Conservation (phyloP, 1,140 invertebrate species). For the Vanessa atalanta region DNA sequence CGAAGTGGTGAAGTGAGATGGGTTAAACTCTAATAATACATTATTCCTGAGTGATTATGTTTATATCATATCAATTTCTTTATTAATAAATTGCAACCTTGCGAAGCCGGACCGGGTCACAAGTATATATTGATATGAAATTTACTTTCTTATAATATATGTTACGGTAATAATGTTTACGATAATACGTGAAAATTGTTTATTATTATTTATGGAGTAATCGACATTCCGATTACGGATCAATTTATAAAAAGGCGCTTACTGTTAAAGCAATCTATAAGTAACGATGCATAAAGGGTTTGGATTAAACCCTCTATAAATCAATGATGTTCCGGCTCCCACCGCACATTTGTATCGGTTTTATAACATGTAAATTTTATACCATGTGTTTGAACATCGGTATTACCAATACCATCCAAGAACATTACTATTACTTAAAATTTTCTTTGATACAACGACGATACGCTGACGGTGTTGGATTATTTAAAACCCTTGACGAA, state of each 20-base stretch:
- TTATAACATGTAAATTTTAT: slow-evolving; percentile 42
- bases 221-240: background rate
- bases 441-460: no score
- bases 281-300: slow-evolving; percentile 12
- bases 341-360: slow-evolving; percentile 52
- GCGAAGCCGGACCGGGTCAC: no score
- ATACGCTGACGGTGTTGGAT: no score
- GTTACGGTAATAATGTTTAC: no score
- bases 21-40: no score
- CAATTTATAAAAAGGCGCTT: background rate
- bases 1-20: no score
- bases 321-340: slow-evolving; percentile 48
- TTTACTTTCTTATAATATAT: no score
- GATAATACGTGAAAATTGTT: background rate
- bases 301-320: slow-evolving; percentile 44
- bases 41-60: no score
- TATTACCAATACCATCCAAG: background rate
- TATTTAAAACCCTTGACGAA: no score
- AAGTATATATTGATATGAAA: no score
- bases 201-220: background rate
- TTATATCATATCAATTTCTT: no score
- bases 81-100: no score
- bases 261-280: background rate
- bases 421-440: background rate
- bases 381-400: background rate